Evolutionary conservation across 1,140 invertebrate genomes (phyloP).

Genomic region (Arctopsyche grandis): DNA sequence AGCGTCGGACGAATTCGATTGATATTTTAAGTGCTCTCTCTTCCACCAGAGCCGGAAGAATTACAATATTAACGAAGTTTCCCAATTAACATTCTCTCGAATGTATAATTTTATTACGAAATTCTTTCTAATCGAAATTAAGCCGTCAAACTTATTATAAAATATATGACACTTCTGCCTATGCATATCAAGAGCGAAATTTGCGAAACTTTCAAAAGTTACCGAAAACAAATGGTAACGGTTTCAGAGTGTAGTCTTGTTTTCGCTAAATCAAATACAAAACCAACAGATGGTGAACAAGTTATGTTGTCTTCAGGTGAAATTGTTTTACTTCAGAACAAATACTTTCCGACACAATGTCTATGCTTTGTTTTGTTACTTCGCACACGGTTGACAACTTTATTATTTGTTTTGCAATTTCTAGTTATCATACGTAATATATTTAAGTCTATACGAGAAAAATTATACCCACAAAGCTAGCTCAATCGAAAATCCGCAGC

Average conservation of each 20-base stretch:
- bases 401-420: no score
- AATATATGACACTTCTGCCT: not conserved
- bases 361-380: not conserved
- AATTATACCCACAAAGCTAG: no score
- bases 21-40: slow-evolving; percentile 21
- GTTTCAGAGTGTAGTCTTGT: slow-evolving; percentile 21
- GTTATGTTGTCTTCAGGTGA: slow-evolving; percentile 32
- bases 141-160: not conserved
- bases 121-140: not conserved
- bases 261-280: slow-evolving; percentile 25
- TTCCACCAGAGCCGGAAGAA: not conserved
- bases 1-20: not conserved
- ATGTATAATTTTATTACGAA: not conserved
- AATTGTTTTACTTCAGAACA: slow-evolving; percentile 24
- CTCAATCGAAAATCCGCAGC: no score
- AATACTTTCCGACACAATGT: not conserved
- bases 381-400: no score
- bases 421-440: no score
- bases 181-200: not conserved
- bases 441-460: no score
- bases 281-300: slow-evolving; percentile 19
- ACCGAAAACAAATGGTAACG: slow-evolving; percentile 16
- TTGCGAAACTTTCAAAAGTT: slow-evolving; percentile 12
- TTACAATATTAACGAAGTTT: slow-evolving; percentile 6
- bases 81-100: not conserved